phyloP scores from a whole-genome alignment of 2,797 vertebrate species.

The Crocidura indochinensis region DNA sequence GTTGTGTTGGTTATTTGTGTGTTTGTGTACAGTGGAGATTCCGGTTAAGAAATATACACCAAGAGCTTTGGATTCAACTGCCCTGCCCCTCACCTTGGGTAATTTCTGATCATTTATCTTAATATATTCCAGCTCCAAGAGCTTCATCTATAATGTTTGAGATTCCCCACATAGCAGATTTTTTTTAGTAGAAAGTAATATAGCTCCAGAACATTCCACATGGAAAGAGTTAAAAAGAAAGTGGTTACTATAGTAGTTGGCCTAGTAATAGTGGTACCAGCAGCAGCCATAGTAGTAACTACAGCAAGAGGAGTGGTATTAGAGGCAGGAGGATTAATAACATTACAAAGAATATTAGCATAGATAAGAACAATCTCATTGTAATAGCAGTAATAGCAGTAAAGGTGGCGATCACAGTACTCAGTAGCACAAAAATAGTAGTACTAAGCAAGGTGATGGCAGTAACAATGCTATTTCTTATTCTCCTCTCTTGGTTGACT shows the following conservation, averaged over 20 bases:
- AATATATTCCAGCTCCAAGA: not conserved
- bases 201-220: too few species aligned
- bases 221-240: not conserved
- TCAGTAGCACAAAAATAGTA: not conserved
- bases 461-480: too few species aligned
- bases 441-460: too few species aligned
- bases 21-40: not conserved
- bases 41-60: not conserved
- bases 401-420: rapidly evolving
- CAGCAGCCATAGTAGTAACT: too few species aligned
- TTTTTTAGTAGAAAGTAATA: not conserved
- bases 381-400: too few species aligned
- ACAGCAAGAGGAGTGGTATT: not conserved
- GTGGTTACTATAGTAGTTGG: not conserved
- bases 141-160: not conserved
- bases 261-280: too few species aligned
- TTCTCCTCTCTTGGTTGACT: not conserved
- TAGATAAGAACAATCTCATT: rapidly evolving
- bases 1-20: not conserved
- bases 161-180: not conserved
- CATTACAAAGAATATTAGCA: not conserved
- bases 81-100: not conserved
- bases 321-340: not conserved
- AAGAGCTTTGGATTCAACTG: not conserved
- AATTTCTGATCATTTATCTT: not conserved